phyloP scores from a whole-genome alignment of 2,797 vertebrate genomes.

The Rhinogobio ventralis region DNA sequence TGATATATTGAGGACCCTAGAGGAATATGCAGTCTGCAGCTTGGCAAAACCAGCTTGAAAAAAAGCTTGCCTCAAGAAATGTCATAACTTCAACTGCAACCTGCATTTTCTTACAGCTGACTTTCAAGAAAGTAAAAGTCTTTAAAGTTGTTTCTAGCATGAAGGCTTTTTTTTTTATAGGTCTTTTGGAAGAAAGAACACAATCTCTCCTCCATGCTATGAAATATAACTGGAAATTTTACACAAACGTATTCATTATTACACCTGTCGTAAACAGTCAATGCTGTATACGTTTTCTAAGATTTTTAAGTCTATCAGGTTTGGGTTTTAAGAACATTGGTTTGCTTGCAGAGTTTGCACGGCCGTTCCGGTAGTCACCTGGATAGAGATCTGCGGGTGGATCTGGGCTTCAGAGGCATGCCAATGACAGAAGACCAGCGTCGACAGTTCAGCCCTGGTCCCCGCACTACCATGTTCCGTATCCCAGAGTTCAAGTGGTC shows the following conservation, averaged over 20 bases:
- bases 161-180: not conserved
- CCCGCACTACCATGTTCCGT: constrained; percentile 98
- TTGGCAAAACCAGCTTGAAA: constrained; percentile 26
- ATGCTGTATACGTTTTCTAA: not conserved
- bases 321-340: not conserved
- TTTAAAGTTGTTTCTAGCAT: not conserved
- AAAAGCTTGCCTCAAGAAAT: constrained; percentile 30
- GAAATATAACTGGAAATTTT: not conserved
- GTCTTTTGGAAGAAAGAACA: not conserved
- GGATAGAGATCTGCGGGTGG: constrained; percentile 87
- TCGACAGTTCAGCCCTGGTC: constrained; percentile 96
- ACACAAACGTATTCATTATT: not conserved
- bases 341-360: constrained; percentile 80
- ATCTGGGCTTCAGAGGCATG: constrained; percentile 71
- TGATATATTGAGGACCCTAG: not conserved
- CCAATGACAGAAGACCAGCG: constrained; percentile 85
- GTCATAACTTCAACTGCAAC: not conserved
- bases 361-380: constrained; percentile 78
- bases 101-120: not conserved
- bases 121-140: not conserved
- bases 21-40: not conserved
- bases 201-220: not conserved
- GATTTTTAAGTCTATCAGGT: not conserved
- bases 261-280: not conserved
- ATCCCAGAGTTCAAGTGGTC: constrained; percentile 99